These are phyloP conservation scores for Raillietiella orientalis DNA, from an alignment of 2,888 invertebrate genomes.

Conservation along the genomic window DNA sequence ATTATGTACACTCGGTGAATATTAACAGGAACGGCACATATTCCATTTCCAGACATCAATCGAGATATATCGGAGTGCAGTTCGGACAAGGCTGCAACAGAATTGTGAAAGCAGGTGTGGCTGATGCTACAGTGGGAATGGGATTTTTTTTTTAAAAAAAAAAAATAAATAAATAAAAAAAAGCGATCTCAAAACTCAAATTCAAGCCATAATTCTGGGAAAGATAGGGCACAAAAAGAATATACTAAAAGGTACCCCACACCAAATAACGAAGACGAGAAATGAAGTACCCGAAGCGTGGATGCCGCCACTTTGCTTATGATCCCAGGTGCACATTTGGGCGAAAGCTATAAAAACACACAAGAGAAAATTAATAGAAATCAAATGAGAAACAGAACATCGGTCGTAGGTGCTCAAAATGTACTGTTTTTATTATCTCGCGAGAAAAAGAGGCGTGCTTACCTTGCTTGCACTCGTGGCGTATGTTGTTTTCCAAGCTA, in stretches of 20 bases:
- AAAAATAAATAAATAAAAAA: constrained; percentile 2
- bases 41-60: constrained; percentile 15
- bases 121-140: too few relatives aligned
- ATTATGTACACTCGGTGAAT: constrained; percentile 15
- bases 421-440: too few relatives aligned
- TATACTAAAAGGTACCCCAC: too few relatives aligned
- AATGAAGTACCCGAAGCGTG: too few relatives aligned
- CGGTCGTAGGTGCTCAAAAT: too few relatives aligned
- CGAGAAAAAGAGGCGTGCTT: constrained; percentile 1
- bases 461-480: constrained; percentile 19
- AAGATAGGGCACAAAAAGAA: too few relatives aligned
- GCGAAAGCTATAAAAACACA: constrained; percentile 6
- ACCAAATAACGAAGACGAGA: too few relatives aligned
- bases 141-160: too few relatives aligned
- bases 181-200: constrained; percentile 4
- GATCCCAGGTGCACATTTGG: too few relatives aligned
- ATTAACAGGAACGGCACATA: constrained; percentile 16
- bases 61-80: constrained; percentile 20
- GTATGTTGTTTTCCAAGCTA: constrained; percentile 18
- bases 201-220: too few relatives aligned
- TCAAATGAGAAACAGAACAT: not conserved
- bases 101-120: not conserved
- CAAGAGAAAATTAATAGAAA: constrained; percentile 3
- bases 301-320: too few relatives aligned
- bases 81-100: constrained; percentile 17